A percentile compares a stretch with the other conserved stretches of the same genome.
phyloP scores from a whole-genome alignment of 2,888 invertebrate genomes.

The Orchestes rusci region DNA sequence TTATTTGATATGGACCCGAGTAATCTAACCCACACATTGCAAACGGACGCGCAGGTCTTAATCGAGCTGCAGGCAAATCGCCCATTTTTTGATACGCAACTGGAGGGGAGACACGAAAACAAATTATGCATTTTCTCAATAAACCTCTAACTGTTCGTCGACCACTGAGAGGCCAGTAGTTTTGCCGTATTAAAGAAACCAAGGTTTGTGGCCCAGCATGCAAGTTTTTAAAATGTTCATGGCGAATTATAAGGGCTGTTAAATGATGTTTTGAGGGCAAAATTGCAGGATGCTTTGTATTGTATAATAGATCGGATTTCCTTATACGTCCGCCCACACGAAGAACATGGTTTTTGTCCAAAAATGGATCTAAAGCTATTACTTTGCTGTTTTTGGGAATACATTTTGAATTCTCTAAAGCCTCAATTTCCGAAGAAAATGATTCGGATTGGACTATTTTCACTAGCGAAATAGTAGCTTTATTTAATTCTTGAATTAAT shows the following conservation, averaged over 20 bases:
- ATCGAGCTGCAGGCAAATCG: conserved; percentile 17
- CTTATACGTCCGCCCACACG: conserved; percentile 22
- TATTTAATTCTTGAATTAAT: neutral
- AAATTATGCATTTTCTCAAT: conserved; percentile 17
- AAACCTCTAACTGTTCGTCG: conserved; percentile 11
- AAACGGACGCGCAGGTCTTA: conserved; percentile 21
- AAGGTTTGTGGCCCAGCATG: conserved; percentile 19
- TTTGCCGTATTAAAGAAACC: conserved; percentile 17
- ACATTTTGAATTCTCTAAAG: conserved; percentile 13
- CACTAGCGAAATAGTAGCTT: neutral
- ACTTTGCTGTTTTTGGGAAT: neutral
- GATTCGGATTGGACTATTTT: too few relatives aligned
- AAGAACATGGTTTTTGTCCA: conserved; percentile 13
- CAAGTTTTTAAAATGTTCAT: conserved; percentile 22
- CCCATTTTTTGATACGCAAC: conserved; percentile 18
- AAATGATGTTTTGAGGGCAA: conserved; percentile 18
- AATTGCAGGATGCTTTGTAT: conserved; percentile 20
- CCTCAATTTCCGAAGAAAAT: neutral
- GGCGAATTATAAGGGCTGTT: conserved; percentile 15
- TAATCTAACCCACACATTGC: conserved; percentile 20
- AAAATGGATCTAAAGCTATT: too few relatives aligned
- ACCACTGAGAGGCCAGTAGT: conserved; percentile 20
- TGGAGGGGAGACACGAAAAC: conserved; percentile 18
- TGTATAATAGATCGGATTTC: conserved; percentile 13
- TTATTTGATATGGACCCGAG: conserved; percentile 24